Base-by-base conservation (phyloP, 2,113 vertebrate genomes). In the Xiphophorus couchianus region DNA sequence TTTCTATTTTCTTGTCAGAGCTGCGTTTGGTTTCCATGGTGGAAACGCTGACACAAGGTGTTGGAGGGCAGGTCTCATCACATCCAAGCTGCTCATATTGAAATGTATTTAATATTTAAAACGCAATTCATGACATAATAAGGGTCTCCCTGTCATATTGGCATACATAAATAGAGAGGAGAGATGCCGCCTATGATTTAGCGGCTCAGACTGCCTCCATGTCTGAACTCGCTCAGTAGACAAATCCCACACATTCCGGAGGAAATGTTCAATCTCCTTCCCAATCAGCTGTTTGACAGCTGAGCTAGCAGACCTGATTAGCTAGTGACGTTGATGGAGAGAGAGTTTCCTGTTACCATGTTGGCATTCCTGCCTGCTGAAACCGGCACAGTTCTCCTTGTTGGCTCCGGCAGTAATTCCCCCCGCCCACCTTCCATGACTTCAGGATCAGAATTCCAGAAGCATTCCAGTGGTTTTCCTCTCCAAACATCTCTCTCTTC, bases 381-480 rank as follows among this genome's bases (percentile, higher is more conserved):
- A 62, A 72, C 31, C 81, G 65, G 87, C 51, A 58, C 51, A n/a
- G 71, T 71, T 66, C 44, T 77, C 54, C 66, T 79, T 84, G 83
- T 85, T 77, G 15, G 66, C 48, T 30, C 7, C 0, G 0, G 54
- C 62, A 69, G 58, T 68, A 74, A 78, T 31, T 81, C 10, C 35
- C 7, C 35, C 10, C 65, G 60, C 65, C 60, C 5, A 0, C 22
- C 22, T 19, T 14, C 17, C 44, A 27, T 9, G 70, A 70, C 69
- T 82, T 19, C 70, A 54, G 11, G 33, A 68, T 68, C 63, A 77
- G 10, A 84, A 90, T 91, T 88, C 86, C 76, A 74, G 76, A 84
- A 29, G 69, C 58, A 90, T 90, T 86, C 80, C 84, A 27, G 86
- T 78, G 87, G 78, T 82, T 89, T 77, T 80, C 54, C 76, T 60